Percentiles rank a stretch among this genome's conserved stretches.
phyloP scores from a whole-genome alignment of 23 tunicate species.

The Trididemnum nubilum region DNA sequence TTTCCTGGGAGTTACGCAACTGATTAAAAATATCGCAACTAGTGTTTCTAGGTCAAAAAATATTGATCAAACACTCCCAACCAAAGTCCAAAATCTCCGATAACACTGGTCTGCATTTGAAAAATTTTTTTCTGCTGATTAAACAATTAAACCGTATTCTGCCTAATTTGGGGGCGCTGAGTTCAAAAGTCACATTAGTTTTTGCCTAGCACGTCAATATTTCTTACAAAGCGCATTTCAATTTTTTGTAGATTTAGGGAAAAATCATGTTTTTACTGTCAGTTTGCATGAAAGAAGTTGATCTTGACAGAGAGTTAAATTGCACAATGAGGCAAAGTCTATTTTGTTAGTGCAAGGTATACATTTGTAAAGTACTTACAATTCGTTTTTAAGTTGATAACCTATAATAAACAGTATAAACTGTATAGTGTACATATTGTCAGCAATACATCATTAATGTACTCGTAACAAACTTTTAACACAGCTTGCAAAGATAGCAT shows the following conservation, averaged over 20 bases:
- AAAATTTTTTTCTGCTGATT: no score
- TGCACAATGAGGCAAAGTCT: background rate
- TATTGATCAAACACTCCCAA: no score
- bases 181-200: no score
- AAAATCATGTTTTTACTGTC: slow-evolving; percentile 5
- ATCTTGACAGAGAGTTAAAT: background rate
- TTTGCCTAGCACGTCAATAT: no score
- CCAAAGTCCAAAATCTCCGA: no score
- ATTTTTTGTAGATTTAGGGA: background rate
- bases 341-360: background rate
- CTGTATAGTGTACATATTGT: background rate
- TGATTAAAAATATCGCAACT: no score
- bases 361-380: background rate
- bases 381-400: slow-evolving; percentile 6
- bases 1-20: no score
- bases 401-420: background rate
- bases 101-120: no score
- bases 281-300: background rate
- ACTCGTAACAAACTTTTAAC: slow-evolving; percentile 4
- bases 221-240: background rate
- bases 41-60: no score
- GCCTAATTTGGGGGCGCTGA: no score
- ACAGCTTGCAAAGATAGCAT: background rate
- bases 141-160: no score
- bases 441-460: slow-evolving; percentile 1